These are phyloP conservation scores for Ctenochaetus hawaiiensis DNA, from an alignment of 2,797 vertebrate genomes.

Conservation along the genomic window DNA sequence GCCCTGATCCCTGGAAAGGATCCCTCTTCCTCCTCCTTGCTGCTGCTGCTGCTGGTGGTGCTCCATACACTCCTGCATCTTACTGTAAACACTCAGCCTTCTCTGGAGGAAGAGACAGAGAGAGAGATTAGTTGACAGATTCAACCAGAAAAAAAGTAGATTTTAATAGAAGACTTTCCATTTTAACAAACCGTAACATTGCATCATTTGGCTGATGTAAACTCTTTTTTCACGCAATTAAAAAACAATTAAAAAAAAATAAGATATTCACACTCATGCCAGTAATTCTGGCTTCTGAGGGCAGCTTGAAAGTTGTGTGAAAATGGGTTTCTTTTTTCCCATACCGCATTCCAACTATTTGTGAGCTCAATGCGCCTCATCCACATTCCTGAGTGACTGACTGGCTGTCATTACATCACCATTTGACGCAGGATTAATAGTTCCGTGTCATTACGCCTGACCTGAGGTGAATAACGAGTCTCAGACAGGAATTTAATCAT, in stretches of 20 bases:
- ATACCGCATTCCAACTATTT: constrained; percentile 69
- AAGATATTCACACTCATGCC: neutral
- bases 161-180: neutral
- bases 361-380: constrained; percentile 56
- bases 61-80: constrained; percentile 96
- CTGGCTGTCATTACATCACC: constrained; percentile 80
- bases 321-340: constrained; percentile 43
- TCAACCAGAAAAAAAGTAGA: constrained; percentile 1
- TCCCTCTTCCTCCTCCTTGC: constrained; percentile 83
- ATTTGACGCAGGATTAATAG: constrained; percentile 76
- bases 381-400: constrained; percentile 77
- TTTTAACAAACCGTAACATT: neutral
- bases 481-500: constrained; percentile 65
- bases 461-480: constrained; percentile 67
- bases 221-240: too few species aligned
- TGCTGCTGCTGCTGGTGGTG: constrained; percentile 88
- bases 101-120: constrained; percentile 77
- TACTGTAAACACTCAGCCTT: constrained; percentile 92
- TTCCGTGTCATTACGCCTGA: constrained; percentile 79
- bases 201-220: neutral
- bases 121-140: constrained; percentile 6
- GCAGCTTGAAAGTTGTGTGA: constrained; percentile 36
- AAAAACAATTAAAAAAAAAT: neutral
- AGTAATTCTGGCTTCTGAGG: neutral
- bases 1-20: constrained; percentile 87